Evolutionary conservation across 2,113 vertebrate species (phyloP), one percentile per base, ranked within the genome.

Genomic region (Chaetodon auriga): DNA sequence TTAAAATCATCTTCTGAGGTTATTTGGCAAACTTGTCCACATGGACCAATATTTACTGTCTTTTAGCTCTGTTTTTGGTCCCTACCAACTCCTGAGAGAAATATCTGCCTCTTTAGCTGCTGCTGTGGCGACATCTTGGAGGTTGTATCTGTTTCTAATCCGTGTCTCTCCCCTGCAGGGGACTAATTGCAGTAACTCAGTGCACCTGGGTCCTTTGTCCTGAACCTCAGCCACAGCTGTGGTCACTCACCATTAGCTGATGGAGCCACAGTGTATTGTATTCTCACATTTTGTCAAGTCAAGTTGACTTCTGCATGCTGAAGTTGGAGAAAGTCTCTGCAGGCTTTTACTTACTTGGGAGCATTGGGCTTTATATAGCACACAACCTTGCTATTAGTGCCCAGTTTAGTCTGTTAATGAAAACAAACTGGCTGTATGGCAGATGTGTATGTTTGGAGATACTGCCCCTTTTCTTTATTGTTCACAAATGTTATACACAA

Each of bases 231-330:
- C 30, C 30, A 30, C 30, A 30, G 30, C 30, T 30, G 30, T 30
- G 30, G 3, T 30, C 30, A 3, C 30, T 30, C 30, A 30, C 30
- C 30, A 30, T 30, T 30, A 30, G 2, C 30, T 30, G 30, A 30
- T 30, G 30, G 30, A 30, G 3, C 30, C 30, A 30, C 30, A 3
- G 30, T 30, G 30, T 30, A 30, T 30, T 30, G 30, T 30, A 30
- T 30, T 30, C 30, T 2, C 30, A 30, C 30, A 30, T 30, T 30
- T 30, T 30, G 30, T n/a, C n/a, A n/a, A n/a, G n/a, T 77, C 18
- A 55, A 18, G 61, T 88, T 88, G 82, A 74, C 77, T 76, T 83
- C 63, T 77, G 72, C 62, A 18, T 75, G 16, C 46, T 53, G 54
- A 61, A 75, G 69, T 46, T 9, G 9, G 7, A 60, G 62, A 74